Conservation (phyloP, 2,888 invertebrate genomes). For the Apodemia zela region DNA sequence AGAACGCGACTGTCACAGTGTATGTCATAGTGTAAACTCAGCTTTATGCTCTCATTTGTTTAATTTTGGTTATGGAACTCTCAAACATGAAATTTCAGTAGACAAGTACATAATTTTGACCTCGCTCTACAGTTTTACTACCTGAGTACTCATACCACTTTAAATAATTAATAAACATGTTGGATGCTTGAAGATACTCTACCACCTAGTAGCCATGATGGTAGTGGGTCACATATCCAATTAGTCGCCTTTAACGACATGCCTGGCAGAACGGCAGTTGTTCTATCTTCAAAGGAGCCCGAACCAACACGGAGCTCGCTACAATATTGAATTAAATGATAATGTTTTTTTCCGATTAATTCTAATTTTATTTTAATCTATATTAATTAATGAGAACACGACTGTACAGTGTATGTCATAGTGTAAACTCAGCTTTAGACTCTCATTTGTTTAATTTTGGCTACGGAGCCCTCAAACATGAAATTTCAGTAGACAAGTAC, state of each 20-base stretch:
- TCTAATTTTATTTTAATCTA: too few species aligned
- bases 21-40: neutral
- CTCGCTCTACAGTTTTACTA: slow-evolving; percentile 13
- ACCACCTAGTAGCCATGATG: too few species aligned
- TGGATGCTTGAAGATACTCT: slow-evolving; percentile 11
- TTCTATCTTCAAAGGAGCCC: too few species aligned
- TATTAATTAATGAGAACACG: neutral
- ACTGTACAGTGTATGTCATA: neutral
- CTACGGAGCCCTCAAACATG: neutral
- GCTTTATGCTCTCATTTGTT: neutral
- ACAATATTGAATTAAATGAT: too few species aligned
- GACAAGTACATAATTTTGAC: slow-evolving; percentile 7
- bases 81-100: neutral
- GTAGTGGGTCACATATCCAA: too few species aligned
- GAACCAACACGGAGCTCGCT: too few species aligned
- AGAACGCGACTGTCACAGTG: neutral
- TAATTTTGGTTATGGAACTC: neutral
- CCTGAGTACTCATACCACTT: slow-evolving; percentile 15
- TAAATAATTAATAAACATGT: slow-evolving; percentile 12
- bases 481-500: neutral
- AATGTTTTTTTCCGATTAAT: too few species aligned
- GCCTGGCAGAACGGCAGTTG: too few species aligned
- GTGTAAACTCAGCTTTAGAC: neutral
- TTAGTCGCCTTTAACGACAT: too few species aligned
- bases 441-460: neutral